Evolutionary conservation across 2,888 invertebrate genomes (phyloP).

Genomic region (Cremastinae sp.): DNA sequence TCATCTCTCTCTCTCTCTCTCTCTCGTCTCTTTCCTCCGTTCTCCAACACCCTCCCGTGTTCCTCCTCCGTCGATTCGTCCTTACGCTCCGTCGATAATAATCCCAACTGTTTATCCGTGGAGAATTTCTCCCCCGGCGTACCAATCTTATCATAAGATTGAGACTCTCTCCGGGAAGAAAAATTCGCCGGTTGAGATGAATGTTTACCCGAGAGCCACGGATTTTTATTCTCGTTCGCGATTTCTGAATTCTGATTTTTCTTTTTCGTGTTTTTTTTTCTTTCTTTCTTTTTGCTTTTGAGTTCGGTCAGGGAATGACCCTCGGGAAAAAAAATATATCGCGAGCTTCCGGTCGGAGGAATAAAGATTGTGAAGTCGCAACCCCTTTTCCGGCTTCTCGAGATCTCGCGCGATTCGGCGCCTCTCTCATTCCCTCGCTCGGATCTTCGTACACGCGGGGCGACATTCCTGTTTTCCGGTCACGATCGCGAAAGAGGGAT

Average conservation of each 20-base stretch:
- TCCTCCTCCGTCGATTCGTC: conserved; percentile 23
- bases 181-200: not conserved
- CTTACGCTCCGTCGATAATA: conserved; percentile 54
- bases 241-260: too few relatives aligned
- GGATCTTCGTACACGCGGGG: conserved; percentile 54
- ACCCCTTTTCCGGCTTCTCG: conserved; percentile 41
- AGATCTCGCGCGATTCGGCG: conserved; percentile 35
- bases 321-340: not conserved
- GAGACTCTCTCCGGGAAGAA: too few relatives aligned
- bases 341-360: not conserved
- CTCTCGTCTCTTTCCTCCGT: not conserved
- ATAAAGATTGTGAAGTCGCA: not conserved
- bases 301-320: too few relatives aligned
- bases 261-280: too few relatives aligned
- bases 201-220: not conserved
- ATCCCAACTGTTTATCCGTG: conserved; percentile 19
- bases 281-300: too few relatives aligned
- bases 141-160: too few relatives aligned
- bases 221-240: not conserved
- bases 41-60: not conserved
- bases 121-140: not conserved
- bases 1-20: conserved; percentile 11
- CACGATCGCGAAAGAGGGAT: conserved; percentile 66
- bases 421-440: conserved; percentile 44
- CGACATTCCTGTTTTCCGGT: conserved; percentile 65